These are phyloP conservation scores for Sinohyriopsis cumingii DNA, from an alignment of 2,888 invertebrate species.

Conservation along the genomic window DNA sequence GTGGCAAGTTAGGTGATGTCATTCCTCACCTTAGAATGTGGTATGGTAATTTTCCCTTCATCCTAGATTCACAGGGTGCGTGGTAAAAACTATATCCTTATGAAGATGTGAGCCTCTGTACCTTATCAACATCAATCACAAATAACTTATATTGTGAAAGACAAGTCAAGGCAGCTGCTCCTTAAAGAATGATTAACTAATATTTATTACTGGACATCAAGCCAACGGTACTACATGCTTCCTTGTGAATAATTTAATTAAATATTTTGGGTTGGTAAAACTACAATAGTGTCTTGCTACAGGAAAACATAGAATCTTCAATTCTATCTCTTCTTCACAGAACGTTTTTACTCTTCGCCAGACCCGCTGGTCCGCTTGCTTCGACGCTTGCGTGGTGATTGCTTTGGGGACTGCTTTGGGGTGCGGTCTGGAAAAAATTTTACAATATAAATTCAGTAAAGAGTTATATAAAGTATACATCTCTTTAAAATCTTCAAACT, in stretches of 20 bases:
- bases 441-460: background rate
- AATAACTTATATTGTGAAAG: too few relatives aligned
- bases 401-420: slow-evolving; percentile 67
- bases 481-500: background rate
- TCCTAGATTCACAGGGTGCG: too few relatives aligned
- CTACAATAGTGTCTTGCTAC: slow-evolving; percentile 41
- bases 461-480: background rate
- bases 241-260: slow-evolving; percentile 53
- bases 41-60: too few relatives aligned
- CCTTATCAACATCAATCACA: too few relatives aligned
- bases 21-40: too few relatives aligned
- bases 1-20: too few relatives aligned
- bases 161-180: too few relatives aligned
- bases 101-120: too few relatives aligned
- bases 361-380: slow-evolving; percentile 61
- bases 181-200: too few relatives aligned
- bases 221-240: slow-evolving; percentile 47
- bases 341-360: slow-evolving; percentile 55
- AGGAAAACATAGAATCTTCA: slow-evolving; percentile 37
- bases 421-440: slow-evolving; percentile 61
- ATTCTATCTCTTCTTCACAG: slow-evolving; percentile 27
- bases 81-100: too few relatives aligned
- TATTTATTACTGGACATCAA: too few relatives aligned
- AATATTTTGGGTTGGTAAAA: slow-evolving; percentile 42
- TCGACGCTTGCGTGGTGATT: slow-evolving; percentile 63